Conservation (phyloP, 2,797 vertebrate genomes). For the Myioborus miniatus region DNA sequence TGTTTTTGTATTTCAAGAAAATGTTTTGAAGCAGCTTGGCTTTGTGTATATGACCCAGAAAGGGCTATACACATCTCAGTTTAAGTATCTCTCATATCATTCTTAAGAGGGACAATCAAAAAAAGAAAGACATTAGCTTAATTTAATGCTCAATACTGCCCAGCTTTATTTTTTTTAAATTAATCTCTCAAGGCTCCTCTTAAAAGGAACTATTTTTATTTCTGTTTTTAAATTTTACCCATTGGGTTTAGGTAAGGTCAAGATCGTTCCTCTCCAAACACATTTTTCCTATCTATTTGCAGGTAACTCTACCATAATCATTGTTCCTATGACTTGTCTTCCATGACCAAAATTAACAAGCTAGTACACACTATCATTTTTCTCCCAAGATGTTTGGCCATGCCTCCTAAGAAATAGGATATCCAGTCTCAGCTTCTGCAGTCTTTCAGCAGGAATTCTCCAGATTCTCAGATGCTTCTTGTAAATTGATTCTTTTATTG, state of each 20-base stretch:
- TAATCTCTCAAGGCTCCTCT: background rate
- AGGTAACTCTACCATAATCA: background rate
- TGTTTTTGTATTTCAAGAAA: background rate
- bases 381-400: background rate
- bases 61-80: background rate
- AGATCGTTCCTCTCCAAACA: background rate
- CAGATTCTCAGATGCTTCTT: background rate
- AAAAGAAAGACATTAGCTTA: background rate
- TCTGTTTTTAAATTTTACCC: background rate
- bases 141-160: background rate
- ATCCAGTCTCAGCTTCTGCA: background rate
- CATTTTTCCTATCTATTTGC: background rate
- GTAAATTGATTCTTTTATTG: conserved; percentile 24
- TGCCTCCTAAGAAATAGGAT: background rate
- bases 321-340: background rate
- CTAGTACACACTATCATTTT: background rate
- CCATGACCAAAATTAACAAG: background rate
- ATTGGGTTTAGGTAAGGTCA: background rate
- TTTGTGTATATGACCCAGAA: background rate
- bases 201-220: background rate
- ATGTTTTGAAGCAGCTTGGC: background rate
- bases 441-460: background rate
- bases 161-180: background rate
- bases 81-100: background rate
- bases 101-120: background rate